These are phyloP conservation scores for Lasioglossum marginatum DNA, from an alignment of 2,888 invertebrate genomes.

Conservation along the genomic window DNA sequence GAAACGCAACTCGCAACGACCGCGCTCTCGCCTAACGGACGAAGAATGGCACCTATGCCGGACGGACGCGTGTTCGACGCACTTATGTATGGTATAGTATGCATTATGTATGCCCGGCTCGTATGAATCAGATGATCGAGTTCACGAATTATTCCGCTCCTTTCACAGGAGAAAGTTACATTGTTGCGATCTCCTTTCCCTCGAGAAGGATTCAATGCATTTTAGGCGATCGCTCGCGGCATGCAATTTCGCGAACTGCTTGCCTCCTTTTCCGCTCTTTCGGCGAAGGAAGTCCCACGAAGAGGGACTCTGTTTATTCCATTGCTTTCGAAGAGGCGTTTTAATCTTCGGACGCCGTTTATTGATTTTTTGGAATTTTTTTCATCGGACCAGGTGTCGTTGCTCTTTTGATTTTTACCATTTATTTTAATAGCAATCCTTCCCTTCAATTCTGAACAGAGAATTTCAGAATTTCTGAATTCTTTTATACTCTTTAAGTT, in stretches of 20 bases:
- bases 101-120: background rate
- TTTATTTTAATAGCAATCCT: background rate
- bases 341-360: background rate
- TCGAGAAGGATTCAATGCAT: background rate
- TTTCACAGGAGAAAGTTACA: background rate
- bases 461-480: no score
- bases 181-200: conserved; percentile 5
- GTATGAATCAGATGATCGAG: background rate
- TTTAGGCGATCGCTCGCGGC: conserved; percentile 1
- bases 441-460: background rate
- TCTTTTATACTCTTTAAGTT: no score
- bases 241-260: background rate
- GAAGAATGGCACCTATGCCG: conserved; percentile 16
- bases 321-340: background rate
- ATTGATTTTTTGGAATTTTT: background rate
- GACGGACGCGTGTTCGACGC: background rate
- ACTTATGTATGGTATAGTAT: background rate
- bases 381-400: background rate
- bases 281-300: background rate
- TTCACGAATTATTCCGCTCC: background rate
- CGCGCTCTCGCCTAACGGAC: background rate
- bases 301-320: background rate
- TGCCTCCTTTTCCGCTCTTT: background rate
- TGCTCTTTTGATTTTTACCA: background rate
- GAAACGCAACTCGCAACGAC: conserved; percentile 19